phyloP scores from a whole-genome alignment of 2,797 vertebrate species.

The Odontamblyopus lacepedii region DNA sequence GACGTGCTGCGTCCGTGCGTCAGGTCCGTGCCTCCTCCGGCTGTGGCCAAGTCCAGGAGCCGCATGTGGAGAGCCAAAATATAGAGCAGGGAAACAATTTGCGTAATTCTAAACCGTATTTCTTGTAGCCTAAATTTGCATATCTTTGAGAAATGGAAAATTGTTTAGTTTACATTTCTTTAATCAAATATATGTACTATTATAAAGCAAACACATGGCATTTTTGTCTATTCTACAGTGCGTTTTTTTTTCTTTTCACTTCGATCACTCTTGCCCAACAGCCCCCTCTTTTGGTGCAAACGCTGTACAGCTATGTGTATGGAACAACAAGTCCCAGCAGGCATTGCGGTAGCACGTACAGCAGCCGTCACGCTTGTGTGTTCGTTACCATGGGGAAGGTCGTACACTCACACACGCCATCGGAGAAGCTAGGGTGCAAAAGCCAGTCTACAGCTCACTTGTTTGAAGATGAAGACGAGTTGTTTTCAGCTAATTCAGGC shows the following conservation, averaged over 20 bases:
- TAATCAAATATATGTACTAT: background rate
- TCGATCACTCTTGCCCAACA: background rate
- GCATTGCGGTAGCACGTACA: slow-evolving; percentile 34
- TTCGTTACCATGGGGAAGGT: slow-evolving; percentile 70
- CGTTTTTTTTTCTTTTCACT: background rate
- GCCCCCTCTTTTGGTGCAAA: slow-evolving; percentile 35
- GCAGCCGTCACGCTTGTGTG: slow-evolving; percentile 43
- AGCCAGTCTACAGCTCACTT: slow-evolving; percentile 9
- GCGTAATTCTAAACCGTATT: background rate
- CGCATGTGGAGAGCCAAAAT: background rate
- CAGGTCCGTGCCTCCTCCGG: background rate
- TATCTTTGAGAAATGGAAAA: background rate
- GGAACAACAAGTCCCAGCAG: slow-evolving; percentile 62
- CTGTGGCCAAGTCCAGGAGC: background rate
- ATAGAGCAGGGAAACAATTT: background rate
- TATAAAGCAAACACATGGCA: background rate
- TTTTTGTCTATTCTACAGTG: background rate
- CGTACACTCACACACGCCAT: slow-evolving; percentile 23
- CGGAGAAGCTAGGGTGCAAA: slow-evolving; percentile 12
- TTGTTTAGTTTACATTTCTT: background rate
- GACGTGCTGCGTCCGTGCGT: background rate
- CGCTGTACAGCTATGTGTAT: background rate
- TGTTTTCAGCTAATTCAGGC: slow-evolving; percentile 44
- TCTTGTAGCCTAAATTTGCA: no score
- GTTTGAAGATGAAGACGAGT: slow-evolving; percentile 17